Percentiles rank a stretch among this genome's conserved stretches.
Evolutionary conservation across 2,797 vertebrate genomes (phyloP).

Genomic region (Chromis chromis): DNA sequence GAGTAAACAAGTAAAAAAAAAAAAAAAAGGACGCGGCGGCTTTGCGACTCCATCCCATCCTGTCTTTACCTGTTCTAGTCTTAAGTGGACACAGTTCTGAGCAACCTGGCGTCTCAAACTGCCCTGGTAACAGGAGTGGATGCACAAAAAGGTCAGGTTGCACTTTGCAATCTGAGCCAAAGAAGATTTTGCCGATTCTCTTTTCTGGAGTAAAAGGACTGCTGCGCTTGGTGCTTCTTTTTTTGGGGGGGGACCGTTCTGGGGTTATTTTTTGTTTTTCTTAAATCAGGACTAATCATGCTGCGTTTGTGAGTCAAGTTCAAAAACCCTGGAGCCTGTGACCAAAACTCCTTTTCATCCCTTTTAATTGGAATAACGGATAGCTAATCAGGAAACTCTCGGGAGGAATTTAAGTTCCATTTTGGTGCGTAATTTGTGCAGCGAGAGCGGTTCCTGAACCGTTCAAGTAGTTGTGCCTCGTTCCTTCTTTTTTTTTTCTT

Average conservation of each 20-base stretch:
- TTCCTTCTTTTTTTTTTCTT: constrained; percentile 15
- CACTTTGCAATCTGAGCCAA: constrained; percentile 45
- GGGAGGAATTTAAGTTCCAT: constrained; percentile 62
- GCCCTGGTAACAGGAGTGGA: constrained; percentile 32
- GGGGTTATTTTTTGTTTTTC: not conserved
- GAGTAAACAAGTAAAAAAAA: constrained; percentile 23
- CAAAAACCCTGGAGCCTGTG: constrained; percentile 23
- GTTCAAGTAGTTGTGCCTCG: constrained; percentile 66
- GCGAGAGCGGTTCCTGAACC: constrained; percentile 51
- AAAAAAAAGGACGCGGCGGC: constrained; percentile 24
- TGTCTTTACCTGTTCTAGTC: constrained; percentile 32
- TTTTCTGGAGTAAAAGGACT: constrained; percentile 60
- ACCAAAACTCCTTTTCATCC: not conserved
- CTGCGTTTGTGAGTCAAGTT: constrained; percentile 28
- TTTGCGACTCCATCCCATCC: constrained; percentile 40
- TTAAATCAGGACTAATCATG: not conserved
- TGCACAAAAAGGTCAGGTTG: constrained; percentile 35
- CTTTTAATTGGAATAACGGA: constrained; percentile 57
- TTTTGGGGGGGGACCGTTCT: constrained; percentile 29
- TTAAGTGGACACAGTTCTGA: constrained; percentile 24
- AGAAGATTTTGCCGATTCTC: constrained; percentile 21
- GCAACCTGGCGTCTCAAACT: constrained; percentile 42
- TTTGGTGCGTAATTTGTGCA: constrained; percentile 70
- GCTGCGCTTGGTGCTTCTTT: constrained; percentile 18
- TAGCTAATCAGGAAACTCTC: constrained; percentile 44